Evolutionary conservation across 1,140 invertebrate genomes (phyloP), one percentile per base, ranked within the genome.

Genomic region (Zaprionus capensis): DNA sequence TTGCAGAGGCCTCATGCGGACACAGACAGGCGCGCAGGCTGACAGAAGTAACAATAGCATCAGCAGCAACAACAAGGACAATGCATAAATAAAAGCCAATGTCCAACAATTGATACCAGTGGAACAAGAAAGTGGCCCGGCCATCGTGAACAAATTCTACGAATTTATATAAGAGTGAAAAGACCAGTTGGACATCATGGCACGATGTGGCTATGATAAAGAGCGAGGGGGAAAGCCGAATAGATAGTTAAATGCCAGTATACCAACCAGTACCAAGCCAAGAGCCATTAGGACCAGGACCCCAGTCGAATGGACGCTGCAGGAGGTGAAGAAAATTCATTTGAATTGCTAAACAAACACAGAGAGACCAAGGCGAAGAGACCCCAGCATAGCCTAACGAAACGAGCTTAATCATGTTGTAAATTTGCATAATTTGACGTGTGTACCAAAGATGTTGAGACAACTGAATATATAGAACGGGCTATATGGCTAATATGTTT

Each of bases 341-440:
- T 88, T 90, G 85, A 84, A 88, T 88, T 88, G 81, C 85, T 80
- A 88, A 88, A 85, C 85, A 90, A 90, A 88, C 81, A 81, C 71
- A 49, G 46, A 22, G 46, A 49, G 9, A 49, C 51, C 56, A n/a
- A 44, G 53, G 55, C 67, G 41, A 58, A 80, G n/a, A 44, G 41
- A 44, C 15, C n/a, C 15, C n/a, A 44, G 41, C 41, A 44, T 17
- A 9, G 76, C 76, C 68, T 72, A 56, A 66, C 81, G 74, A 88
- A 84, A 84, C 71, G 78, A 77, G 76, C 85, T 85, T 88, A 88
- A 90, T 88, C 85, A 80, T 90, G 85, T 84, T 81, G 85, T 88
- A 88, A 88, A 88, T 88, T 88, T 88, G 76, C 85, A 88, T 88
- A 90, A 88, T 88, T 81, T 90, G 85, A 90, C 81, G 76, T 72